Conservation (phyloP, 2,113 vertebrate genomes). For the Choloepus hoffmanni region DNA sequence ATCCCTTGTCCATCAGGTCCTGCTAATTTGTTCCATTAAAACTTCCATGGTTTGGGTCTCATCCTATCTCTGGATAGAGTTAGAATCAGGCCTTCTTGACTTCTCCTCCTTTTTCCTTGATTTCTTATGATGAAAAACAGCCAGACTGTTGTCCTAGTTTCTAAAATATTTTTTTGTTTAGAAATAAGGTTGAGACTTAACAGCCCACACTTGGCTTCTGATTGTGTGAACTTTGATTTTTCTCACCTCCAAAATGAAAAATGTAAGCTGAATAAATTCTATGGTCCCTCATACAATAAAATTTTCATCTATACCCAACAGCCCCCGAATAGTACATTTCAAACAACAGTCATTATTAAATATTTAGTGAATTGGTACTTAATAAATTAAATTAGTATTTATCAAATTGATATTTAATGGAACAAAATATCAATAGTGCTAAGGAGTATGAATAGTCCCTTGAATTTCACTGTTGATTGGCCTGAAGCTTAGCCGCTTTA, state of each 20-base stretch:
- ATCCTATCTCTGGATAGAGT: neutral
- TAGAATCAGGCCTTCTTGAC: neutral
- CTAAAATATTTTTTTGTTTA: constrained; percentile 12
- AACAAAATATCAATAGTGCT: neutral
- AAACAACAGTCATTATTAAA: neutral
- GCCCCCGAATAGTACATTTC: neutral
- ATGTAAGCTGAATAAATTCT: neutral
- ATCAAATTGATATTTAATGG: neutral
- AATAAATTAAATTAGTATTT: neutral
- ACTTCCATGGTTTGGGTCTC: neutral
- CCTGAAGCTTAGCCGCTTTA: neutral
- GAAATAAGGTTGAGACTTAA: neutral
- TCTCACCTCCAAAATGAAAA: neutral
- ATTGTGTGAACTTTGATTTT: neutral
- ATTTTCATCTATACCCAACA: neutral
- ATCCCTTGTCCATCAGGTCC: neutral
- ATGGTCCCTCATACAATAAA: neutral
- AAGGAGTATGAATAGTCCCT: neutral
- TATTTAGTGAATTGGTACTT: constrained; percentile 10
- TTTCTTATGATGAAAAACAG: neutral
- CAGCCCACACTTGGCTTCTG: neutral
- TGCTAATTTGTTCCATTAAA: constrained; percentile 32
- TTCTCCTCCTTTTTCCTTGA: neutral
- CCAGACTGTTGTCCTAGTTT: neutral
- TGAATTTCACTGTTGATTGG: constrained; percentile 31